A percentile compares a stretch with the other conserved stretches of the same genome.
Evolutionary conservation across 2,113 vertebrate species (phyloP).

Genomic region (Perca fluviatilis): DNA sequence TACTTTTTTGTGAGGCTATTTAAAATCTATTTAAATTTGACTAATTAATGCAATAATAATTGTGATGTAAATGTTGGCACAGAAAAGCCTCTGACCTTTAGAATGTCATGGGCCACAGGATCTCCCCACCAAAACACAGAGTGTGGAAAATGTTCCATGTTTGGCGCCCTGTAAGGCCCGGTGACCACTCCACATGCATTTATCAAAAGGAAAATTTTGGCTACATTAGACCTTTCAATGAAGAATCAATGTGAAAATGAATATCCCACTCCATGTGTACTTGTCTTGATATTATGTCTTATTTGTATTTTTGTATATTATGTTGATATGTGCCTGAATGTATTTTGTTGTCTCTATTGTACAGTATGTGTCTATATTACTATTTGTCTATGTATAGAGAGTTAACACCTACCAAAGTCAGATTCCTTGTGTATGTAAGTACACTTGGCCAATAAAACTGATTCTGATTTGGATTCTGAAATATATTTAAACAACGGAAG

Average conservation of each 20-base stretch:
- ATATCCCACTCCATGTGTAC: no score
- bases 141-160: neutral
- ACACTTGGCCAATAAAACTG: no score
- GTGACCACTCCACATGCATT: neutral
- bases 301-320: no score
- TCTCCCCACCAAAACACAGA: neutral
- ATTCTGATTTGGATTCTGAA: no score
- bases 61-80: neutral
- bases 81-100: neutral
- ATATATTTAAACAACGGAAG: neutral
- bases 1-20: slow-evolving; percentile 3
- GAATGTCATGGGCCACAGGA: neutral
- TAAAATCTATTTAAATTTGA: slow-evolving; percentile 6
- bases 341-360: no score
- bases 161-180: no score
- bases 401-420: no score
- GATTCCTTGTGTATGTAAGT: no score
- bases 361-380: no score
- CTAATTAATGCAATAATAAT: neutral
- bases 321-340: no score
- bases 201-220: neutral
- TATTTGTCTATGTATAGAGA: no score
- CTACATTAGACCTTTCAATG: neutral
- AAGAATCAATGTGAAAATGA: neutral
- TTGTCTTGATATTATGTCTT: no score